These are phyloP conservation scores for Oryzias melastigma DNA, from an alignment of 2,113 vertebrate species.

Conservation along the genomic window DNA sequence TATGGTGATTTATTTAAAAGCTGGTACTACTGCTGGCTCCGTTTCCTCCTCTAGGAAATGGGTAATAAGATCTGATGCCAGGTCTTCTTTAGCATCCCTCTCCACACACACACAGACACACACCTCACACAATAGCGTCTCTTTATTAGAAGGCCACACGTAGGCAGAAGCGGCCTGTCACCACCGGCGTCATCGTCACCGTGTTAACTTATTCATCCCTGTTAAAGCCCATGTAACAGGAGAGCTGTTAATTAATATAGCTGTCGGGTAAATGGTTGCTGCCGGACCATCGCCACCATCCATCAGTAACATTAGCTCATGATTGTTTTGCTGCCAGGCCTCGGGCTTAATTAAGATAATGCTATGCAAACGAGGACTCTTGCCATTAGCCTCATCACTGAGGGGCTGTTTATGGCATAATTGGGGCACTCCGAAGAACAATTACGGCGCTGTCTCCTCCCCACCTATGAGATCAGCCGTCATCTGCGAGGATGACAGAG, in stretches of 20 bases:
- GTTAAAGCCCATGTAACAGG: slow-evolving; percentile 86
- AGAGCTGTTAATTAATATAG: slow-evolving; percentile 95
- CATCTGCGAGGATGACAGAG: slow-evolving; percentile 69
- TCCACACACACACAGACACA: slow-evolving; percentile 34
- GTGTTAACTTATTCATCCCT: slow-evolving; percentile 75
- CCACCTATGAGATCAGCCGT: slow-evolving; percentile 85
- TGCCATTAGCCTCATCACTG: slow-evolving; percentile 84
- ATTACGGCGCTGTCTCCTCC: slow-evolving; percentile 76
- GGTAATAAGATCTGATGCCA: slow-evolving; percentile 68
- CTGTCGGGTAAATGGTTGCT: slow-evolving; percentile 88
- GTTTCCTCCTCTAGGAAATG: slow-evolving; percentile 74
- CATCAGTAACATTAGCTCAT: slow-evolving; percentile 88
- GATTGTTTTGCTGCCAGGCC: slow-evolving; percentile 74
- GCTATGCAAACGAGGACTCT: slow-evolving; percentile 95
- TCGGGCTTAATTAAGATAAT: slow-evolving; percentile 96
- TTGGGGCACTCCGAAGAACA: slow-evolving; percentile 91
- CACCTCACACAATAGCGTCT: slow-evolving; percentile 33
- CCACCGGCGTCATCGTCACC: slow-evolving; percentile 55
- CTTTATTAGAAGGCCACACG: slow-evolving; percentile 56
- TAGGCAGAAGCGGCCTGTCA: slow-evolving; percentile 57
- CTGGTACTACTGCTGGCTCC: slow-evolving; percentile 56
- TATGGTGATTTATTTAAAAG: slow-evolving; percentile 74
- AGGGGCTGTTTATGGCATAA: slow-evolving; percentile 91
- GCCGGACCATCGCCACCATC: slow-evolving; percentile 84
- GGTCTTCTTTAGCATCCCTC: slow-evolving; percentile 54